These are phyloP conservation scores for Hemithea aestivaria DNA, from an alignment of 2,888 invertebrate species.

Conservation along the genomic window DNA sequence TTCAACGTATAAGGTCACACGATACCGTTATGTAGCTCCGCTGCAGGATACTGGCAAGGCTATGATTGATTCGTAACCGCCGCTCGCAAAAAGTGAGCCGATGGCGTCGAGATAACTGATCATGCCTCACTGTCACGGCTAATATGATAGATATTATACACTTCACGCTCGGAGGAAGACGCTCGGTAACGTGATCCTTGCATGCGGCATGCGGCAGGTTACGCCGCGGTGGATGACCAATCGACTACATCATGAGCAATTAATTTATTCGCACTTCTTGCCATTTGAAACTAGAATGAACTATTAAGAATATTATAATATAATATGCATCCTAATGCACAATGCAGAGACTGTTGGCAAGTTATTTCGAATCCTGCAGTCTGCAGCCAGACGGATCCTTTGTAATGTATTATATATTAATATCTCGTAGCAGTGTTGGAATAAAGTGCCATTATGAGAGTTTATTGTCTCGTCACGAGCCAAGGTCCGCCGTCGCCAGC, in stretches of 20 bases:
- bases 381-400: slow-evolving; percentile 4
- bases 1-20: slow-evolving; percentile 2
- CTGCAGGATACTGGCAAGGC: slow-evolving; percentile 12
- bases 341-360: slow-evolving; percentile 7
- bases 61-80: slow-evolving; percentile 11
- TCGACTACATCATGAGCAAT: slow-evolving; percentile 1
- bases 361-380: slow-evolving; percentile 4
- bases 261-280: no score
- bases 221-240: slow-evolving; percentile 6
- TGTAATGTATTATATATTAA: slow-evolving; percentile 9
- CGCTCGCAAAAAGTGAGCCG: slow-evolving; percentile 7
- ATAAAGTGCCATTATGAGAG: slow-evolving; percentile 16
- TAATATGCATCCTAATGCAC: not conserved
- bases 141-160: slow-evolving; percentile 22
- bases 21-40: slow-evolving; percentile 13
- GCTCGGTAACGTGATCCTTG: slow-evolving; percentile 20
- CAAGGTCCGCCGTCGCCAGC: slow-evolving; percentile 3
- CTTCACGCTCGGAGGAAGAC: slow-evolving; percentile 28
- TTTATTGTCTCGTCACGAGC: slow-evolving; percentile 13
- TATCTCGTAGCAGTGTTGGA: slow-evolving; percentile 11
- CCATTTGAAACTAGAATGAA: not conserved
- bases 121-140: slow-evolving; percentile 19
- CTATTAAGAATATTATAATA: not conserved
- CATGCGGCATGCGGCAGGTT: slow-evolving; percentile 9
- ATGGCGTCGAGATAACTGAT: slow-evolving; percentile 6